Evolutionary conservation across 1,140 invertebrate species (phyloP), one percentile per base, ranked within the genome.

Genomic region (Micrasema minimum): DNA sequence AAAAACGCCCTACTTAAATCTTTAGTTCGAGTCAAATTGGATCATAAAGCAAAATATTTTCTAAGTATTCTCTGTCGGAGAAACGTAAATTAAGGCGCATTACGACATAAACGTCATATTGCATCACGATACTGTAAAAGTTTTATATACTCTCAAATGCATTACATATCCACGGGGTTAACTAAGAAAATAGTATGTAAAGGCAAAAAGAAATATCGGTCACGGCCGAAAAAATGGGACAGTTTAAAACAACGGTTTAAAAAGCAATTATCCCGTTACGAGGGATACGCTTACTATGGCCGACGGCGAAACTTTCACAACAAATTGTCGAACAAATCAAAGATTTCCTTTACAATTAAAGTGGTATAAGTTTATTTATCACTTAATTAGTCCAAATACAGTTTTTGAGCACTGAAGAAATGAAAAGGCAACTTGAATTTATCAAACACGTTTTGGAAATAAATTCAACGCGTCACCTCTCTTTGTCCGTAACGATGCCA

Each of bases 211-310:
- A n/a, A 55, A 68, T 57, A 57, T 68, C 50, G 66, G 66, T 68
- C 66, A 68, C 22, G 50, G 66, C 11, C 66, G 51, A 45, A 45
- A n/a, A 12, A 55, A 26, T 43, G 43, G 50, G 14, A n/a, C 37
- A 26, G 35, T 59, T 38, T 55, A 38, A 82, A 80, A 79, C 80
- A 77, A 76, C 66, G 71, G 80, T 78, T 81, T 80, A 79, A 78
- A 82, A 80, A 66, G 81, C 81, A 79, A 80, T 81, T 84, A 83
- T 83, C 82, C 82, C 82, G 82, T 84, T 83, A 82, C 78, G 80
- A 79, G 81, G 57, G 57, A 50, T 22, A 37, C 20, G 73, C 74
- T 78, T 78, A 57, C 37, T 62, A 71, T 55, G 46, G 50, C 65
- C 78, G 77, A 75, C 74, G 76, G 69, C 74, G 75, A 76, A 66